Conservation (phyloP, 2,797 vertebrate species). For the Sebastes jordani region DNA sequence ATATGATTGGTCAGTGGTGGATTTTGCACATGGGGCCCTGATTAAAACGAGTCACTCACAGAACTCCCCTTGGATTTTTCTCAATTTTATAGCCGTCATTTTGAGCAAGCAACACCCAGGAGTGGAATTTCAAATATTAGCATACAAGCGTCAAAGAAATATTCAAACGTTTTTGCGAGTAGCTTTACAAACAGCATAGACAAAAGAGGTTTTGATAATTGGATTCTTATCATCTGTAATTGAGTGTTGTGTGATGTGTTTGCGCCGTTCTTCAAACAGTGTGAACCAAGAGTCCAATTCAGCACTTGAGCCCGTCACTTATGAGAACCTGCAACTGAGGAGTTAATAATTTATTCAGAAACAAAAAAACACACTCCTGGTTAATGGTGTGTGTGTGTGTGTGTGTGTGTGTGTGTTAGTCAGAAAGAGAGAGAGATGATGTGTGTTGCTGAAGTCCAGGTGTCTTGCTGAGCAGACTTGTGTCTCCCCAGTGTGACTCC, state of each 20-base stretch:
- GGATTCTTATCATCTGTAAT: constrained; percentile 54
- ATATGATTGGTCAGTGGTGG: neutral
- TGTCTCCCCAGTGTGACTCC: constrained; percentile 42
- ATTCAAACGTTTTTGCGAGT: constrained; percentile 18
- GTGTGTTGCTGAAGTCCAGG: constrained; percentile 48
- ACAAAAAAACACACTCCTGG: constrained; percentile 48
- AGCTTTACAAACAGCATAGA: constrained; percentile 37
- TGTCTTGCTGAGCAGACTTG: constrained; percentile 29
- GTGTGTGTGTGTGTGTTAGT: constrained; percentile 6
- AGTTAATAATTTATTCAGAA: constrained; percentile 78
- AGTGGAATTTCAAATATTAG: constrained; percentile 53
- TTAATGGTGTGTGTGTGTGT: constrained; percentile 25
- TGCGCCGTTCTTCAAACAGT: constrained; percentile 68
- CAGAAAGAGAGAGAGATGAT: neutral
- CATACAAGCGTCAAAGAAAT: constrained; percentile 30
- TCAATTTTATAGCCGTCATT: neutral
- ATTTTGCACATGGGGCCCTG: neutral
- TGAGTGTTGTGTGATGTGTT: constrained; percentile 65
- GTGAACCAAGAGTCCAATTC: constrained; percentile 54
- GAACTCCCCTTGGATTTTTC: neutral
- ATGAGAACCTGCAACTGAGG: constrained; percentile 53
- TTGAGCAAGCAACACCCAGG: constrained; percentile 10
- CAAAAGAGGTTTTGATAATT: constrained; percentile 58
- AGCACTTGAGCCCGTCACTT: constrained; percentile 34
- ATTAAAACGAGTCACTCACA: neutral